phyloP scores from a whole-genome alignment of 2,888 invertebrate genomes.

The Apodemia duryi region DNA sequence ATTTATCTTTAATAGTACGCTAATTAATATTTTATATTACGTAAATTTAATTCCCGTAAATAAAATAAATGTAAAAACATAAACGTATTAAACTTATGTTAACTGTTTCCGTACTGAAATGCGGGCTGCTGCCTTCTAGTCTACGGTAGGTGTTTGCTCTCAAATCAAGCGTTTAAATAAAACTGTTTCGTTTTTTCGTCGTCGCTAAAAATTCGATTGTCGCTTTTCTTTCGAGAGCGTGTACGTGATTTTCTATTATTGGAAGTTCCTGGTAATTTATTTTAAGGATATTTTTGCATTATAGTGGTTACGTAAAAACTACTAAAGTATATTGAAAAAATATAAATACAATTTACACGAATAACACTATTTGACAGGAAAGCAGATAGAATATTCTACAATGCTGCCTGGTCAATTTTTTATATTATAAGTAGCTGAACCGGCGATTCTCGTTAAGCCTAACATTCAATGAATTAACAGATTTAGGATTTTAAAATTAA shows the following conservation, averaged over 20 bases:
- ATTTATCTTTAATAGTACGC: too few relatives aligned
- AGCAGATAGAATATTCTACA: too few relatives aligned
- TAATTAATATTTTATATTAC: too few relatives aligned
- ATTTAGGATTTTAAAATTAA: too few relatives aligned
- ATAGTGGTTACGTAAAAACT: neutral
- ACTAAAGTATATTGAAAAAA: too few relatives aligned
- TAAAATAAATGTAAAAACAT: neutral
- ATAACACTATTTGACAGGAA: too few relatives aligned
- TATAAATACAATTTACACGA: too few relatives aligned
- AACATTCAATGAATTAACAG: too few relatives aligned
- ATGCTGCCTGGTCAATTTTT: too few relatives aligned
- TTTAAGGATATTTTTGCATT: neutral
- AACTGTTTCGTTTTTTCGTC: slow-evolving; percentile 62
- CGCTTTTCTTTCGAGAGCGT: slow-evolving; percentile 51
- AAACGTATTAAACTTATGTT: slow-evolving; percentile 11
- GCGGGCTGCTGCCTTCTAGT: slow-evolving; percentile 46
- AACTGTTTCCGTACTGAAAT: slow-evolving; percentile 45
- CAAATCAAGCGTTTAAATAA: slow-evolving; percentile 73
- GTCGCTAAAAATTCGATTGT: slow-evolving; percentile 58
- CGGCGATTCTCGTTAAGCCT: too few relatives aligned
- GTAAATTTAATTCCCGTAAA: too few relatives aligned
- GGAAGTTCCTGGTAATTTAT: slow-evolving; percentile 26
- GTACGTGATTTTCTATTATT: slow-evolving; percentile 53
- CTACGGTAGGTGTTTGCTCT: slow-evolving; percentile 62
- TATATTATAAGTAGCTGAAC: too few relatives aligned